Percentiles rank a stretch among this genome's conserved stretches.
phyloP scores from a whole-genome alignment of 2,888 invertebrate species.

The Furcula furcula region DNA sequence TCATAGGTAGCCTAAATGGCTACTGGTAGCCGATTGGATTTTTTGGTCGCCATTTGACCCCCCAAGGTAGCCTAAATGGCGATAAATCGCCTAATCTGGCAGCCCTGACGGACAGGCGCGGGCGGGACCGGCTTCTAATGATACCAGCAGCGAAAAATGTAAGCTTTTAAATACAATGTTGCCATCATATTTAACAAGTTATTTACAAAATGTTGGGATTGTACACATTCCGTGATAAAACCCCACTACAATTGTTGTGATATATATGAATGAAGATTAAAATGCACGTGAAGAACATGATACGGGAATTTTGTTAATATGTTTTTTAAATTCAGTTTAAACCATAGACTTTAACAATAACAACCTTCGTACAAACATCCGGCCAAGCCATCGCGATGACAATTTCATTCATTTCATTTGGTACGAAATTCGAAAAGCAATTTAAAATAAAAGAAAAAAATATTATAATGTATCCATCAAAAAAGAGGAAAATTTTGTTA shows the following conservation, averaged over 20 bases:
- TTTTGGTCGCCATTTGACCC: too few relatives aligned
- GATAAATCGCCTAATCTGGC: too few relatives aligned
- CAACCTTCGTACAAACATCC: constrained; percentile 28
- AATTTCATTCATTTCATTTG: constrained; percentile 50
- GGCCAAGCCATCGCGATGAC: constrained; percentile 69
- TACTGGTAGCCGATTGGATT: too few relatives aligned
- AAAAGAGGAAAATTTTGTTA: constrained; percentile 78
- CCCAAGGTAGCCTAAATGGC: too few relatives aligned
- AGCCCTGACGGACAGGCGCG: constrained; percentile 26
- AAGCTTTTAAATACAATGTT: constrained; percentile 18
- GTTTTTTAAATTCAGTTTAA: not conserved
- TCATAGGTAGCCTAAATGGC: too few relatives aligned
- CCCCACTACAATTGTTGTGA: too few relatives aligned
- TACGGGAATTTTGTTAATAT: not conserved
- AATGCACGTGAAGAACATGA: too few relatives aligned
- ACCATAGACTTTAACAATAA: constrained; percentile 35
- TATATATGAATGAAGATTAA: too few relatives aligned
- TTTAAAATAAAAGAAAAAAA: constrained; percentile 73
- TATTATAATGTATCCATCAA: constrained; percentile 71
- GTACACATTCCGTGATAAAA: too few relatives aligned
- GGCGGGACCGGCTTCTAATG: constrained; percentile 31
- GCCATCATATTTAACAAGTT: constrained; percentile 15
- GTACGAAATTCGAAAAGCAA: constrained; percentile 73
- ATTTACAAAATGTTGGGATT: too few relatives aligned
- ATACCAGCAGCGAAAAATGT: constrained; percentile 20